Evolutionary conservation across 2,888 invertebrate species (phyloP).

Genomic region (Drosophila affinis): DNA sequence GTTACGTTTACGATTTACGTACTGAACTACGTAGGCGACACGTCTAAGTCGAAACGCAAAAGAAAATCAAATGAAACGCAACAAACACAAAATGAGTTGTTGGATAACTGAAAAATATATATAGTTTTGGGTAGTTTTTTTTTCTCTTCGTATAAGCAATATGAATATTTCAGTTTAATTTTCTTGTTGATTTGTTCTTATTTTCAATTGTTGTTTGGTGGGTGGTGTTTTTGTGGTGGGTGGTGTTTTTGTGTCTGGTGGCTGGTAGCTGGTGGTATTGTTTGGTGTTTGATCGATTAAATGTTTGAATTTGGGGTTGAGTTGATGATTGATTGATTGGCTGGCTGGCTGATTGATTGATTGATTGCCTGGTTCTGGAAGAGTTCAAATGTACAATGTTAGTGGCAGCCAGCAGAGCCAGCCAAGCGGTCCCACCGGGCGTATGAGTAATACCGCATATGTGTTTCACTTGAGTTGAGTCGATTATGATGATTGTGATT

Average conservation of each 20-base stretch:
- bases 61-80: constrained; percentile 30
- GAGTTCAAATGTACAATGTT: constrained; percentile 49
- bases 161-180: constrained; percentile 47
- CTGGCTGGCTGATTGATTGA: constrained; percentile 36
- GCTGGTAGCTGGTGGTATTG: constrained; percentile 33
- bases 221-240: constrained; percentile 29
- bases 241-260: constrained; percentile 36
- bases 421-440: constrained; percentile 43
- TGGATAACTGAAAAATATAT: constrained; percentile 59
- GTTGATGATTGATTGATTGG: constrained; percentile 35
- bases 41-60: constrained; percentile 36
- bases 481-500: constrained; percentile 37
- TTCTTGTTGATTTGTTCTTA: constrained; percentile 64
- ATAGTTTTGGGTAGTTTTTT: constrained; percentile 33
- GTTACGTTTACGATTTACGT: constrained; percentile 37
- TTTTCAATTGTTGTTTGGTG: constrained; percentile 53
- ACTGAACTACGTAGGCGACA: constrained; percentile 51
- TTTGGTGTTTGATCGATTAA: constrained; percentile 65
- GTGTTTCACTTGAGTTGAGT: constrained; percentile 24
- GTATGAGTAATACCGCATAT: constrained; percentile 46
- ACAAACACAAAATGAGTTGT: constrained; percentile 54
- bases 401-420: constrained; percentile 9
- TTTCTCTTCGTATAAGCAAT: constrained; percentile 36
- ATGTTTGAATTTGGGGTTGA: constrained; percentile 57
- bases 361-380: constrained; percentile 31